Conservation (phyloP, 2,888 invertebrate species). For the Labia minor region DNA sequence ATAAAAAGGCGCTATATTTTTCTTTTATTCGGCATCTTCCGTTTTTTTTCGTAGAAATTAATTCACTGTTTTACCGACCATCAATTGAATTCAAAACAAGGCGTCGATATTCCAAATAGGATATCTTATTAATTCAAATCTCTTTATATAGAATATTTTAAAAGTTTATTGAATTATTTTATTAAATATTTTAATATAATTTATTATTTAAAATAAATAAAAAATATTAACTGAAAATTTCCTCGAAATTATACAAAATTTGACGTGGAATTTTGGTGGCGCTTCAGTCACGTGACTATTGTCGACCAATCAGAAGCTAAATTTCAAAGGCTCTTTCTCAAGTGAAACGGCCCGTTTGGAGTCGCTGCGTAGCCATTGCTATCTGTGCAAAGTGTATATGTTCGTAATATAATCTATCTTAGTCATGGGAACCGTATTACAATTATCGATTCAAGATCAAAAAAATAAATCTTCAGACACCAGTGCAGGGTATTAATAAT, state of each 20-base stretch:
- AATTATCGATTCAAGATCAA: conserved; percentile 39
- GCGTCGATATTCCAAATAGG: no score
- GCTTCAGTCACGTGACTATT: conserved; percentile 31
- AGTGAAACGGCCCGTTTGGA: conserved; percentile 31
- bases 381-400: conserved; percentile 22
- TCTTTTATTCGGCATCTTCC: no score
- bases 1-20: no score
- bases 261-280: conserved; percentile 18
- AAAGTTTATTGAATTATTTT: no score
- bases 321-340: conserved; percentile 32
- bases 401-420: conserved; percentile 37
- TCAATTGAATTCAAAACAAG: no score
- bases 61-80: no score
- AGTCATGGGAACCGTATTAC: conserved; percentile 42
- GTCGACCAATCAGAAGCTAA: conserved; percentile 31
- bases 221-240: no score
- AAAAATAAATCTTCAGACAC: conserved; percentile 37
- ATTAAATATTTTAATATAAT: no score
- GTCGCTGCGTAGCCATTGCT: conserved; percentile 40
- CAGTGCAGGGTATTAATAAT: conserved; percentile 38
- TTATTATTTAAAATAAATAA: no score
- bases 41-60: no score
- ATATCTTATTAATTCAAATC: no score
- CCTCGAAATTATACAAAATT: neutral
- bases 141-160: no score